Conservation (phyloP, 2,797 vertebrate species). For the Morus bassanus region DNA sequence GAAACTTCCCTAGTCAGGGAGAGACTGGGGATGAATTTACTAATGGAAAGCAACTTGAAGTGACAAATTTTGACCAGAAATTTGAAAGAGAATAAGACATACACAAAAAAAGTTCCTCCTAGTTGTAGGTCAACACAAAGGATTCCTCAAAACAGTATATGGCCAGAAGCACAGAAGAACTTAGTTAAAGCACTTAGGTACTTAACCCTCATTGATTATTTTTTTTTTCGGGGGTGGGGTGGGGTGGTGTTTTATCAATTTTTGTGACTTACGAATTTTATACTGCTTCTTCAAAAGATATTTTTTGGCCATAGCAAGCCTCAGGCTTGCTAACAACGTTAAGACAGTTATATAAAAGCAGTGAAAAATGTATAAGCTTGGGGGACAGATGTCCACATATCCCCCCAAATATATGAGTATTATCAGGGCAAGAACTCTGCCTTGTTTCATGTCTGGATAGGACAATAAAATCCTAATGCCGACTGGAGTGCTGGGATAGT, state of each 20-base stretch:
- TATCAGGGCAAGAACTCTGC: not conserved
- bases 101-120: not conserved
- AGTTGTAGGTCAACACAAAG: not conserved
- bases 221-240: not conserved
- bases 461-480: not conserved
- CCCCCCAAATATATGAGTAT: not conserved
- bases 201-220: not conserved
- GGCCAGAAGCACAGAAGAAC: not conserved
- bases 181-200: not conserved
- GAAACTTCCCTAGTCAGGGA: not conserved
- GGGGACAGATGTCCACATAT: not conserved
- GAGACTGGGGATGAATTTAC: not conserved
- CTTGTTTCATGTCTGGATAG: not conserved
- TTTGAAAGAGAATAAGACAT: not conserved
- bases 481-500: not conserved
- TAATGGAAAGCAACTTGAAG: not conserved
- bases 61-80: not conserved
- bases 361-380: not conserved
- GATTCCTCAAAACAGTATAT: not conserved
- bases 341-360: not conserved
- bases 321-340: not conserved
- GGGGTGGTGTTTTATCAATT: not conserved
- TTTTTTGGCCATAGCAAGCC: not conserved
- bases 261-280: not conserved
- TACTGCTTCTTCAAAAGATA: not conserved